Conservation (phyloP, 2,888 invertebrate species). For the Rambutsinella grinnellia region DNA sequence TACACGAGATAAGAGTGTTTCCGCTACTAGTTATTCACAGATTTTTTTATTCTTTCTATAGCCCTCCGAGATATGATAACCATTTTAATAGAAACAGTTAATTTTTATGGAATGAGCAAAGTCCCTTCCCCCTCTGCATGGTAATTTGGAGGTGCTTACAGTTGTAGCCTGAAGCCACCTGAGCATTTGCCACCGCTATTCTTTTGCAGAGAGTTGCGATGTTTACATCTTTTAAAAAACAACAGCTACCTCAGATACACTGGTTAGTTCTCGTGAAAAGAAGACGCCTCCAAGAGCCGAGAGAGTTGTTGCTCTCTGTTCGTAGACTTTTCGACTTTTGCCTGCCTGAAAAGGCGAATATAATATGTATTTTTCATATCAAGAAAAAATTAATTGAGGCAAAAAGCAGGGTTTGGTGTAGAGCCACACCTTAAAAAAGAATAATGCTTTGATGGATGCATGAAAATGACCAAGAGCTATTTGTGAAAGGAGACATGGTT, state of each 20-base stretch:
- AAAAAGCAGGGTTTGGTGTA: slow-evolving; percentile 37
- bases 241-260: slow-evolving; percentile 42
- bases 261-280: neutral
- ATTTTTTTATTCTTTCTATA: too few species aligned
- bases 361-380: slow-evolving; percentile 51
- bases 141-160: slow-evolving; percentile 32
- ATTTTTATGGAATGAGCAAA: too few species aligned
- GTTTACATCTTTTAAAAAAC: slow-evolving; percentile 32
- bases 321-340: neutral
- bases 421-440: slow-evolving; percentile 52
- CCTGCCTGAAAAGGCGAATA: neutral
- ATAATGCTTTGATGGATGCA: slow-evolving; percentile 21
- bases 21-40: too few species aligned
- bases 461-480: slow-evolving; percentile 45
- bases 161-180: slow-evolving; percentile 38
- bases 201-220: neutral
- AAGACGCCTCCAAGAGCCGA: neutral
- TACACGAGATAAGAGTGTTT: too few species aligned
- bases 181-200: neutral
- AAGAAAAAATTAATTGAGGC: slow-evolving; percentile 55
- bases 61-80: too few species aligned
- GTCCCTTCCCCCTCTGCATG: too few species aligned
- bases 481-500: slow-evolving; percentile 49
- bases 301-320: too few species aligned
- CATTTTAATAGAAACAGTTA: too few species aligned